phyloP scores from a whole-genome alignment of 1,140 invertebrate species.

The Nasonia giraulti region DNA sequence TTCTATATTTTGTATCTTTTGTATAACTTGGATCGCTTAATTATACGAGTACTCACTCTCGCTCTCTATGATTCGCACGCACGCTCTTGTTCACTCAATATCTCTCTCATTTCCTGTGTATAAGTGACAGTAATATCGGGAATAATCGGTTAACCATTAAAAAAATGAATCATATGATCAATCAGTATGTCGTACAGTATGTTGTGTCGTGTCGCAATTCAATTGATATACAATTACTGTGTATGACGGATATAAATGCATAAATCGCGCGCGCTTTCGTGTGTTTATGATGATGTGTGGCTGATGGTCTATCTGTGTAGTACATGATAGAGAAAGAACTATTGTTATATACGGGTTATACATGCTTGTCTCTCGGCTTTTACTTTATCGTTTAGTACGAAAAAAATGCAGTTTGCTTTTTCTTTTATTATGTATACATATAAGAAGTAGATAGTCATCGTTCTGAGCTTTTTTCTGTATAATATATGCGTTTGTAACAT shows the following conservation, averaged over 20 bases:
- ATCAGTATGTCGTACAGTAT: conserved; percentile 14
- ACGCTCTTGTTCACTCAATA: not conserved
- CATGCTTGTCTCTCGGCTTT: not conserved
- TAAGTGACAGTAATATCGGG: conserved; percentile 43
- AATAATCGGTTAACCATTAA: conserved; percentile 39
- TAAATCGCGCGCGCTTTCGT: conserved; percentile 46
- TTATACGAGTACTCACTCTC: conserved; percentile 49
- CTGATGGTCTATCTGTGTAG: conserved; percentile 42
- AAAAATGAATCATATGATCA: conserved; percentile 26
- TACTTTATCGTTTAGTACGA: not conserved
- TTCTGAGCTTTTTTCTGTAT: not conserved
- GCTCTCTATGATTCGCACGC: not conserved
- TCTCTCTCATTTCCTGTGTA: conserved; percentile 24
- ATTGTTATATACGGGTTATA: conserved; percentile 45
- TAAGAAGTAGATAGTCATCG: not conserved
- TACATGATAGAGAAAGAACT: conserved; percentile 42
- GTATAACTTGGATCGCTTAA: conserved; percentile 54
- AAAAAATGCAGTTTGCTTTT: not conserved
- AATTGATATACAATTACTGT: conserved; percentile 39
- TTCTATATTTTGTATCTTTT: conserved; percentile 60
- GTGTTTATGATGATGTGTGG: conserved; percentile 21
- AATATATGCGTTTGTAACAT: conserved; percentile 12
- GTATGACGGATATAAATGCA: conserved; percentile 34
- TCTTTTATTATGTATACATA: not conserved
- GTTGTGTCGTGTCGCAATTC: not conserved